Evolutionary conservation across 2,888 invertebrate genomes (phyloP), one percentile per base, ranked within the genome.

Genomic region (Bugula neritina): DNA sequence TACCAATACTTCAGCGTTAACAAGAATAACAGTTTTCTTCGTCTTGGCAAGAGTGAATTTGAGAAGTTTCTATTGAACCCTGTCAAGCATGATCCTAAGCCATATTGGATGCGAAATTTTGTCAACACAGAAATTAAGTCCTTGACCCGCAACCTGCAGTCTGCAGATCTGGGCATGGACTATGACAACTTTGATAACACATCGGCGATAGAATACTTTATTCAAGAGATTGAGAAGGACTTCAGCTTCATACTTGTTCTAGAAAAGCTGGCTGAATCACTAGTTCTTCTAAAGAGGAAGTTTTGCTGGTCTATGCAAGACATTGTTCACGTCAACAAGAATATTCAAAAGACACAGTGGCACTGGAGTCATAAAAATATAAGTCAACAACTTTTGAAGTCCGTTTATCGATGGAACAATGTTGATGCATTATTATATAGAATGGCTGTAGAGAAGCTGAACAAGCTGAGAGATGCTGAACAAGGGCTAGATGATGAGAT

Each of bases 241-340:
- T 63, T 63, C n/a, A 63, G 63, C n/a, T 31, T 63, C 31, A 13
- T 63, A 17, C 13, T 63, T 25, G 31, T 63, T 5, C 31, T 63
- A 27, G 63, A 63, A 63, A 63, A 31, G 31, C n/a, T 63, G 17
- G 27, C 63, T 10, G 63, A 63, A 63, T 63, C 63, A 13, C 63
- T 63, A 34, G 63, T 63, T 2, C 17, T 63, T 31, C 27, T 63
- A 31, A 63, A 63, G 27, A 21, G 63, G 27, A 63, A 63, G 27
- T 31, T 63, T n/a, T 63, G 63, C 27, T 63, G 63, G 63, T 63
- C 63, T 13, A 63, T 63, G 63, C 31, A 63, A 31, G 63, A 63
- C n/a, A 34, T 63, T 31, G 3, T 63, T 31, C 63, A 63, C n/a
- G 63, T 63, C 5, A 63, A 63, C 63, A 63, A 63, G n/a, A 63